Percentiles rank a stretch among this genome's conserved stretches.
Evolutionary conservation across 1,140 invertebrate species (phyloP).

Genomic region (Ceratoteleas bidentatus): DNA sequence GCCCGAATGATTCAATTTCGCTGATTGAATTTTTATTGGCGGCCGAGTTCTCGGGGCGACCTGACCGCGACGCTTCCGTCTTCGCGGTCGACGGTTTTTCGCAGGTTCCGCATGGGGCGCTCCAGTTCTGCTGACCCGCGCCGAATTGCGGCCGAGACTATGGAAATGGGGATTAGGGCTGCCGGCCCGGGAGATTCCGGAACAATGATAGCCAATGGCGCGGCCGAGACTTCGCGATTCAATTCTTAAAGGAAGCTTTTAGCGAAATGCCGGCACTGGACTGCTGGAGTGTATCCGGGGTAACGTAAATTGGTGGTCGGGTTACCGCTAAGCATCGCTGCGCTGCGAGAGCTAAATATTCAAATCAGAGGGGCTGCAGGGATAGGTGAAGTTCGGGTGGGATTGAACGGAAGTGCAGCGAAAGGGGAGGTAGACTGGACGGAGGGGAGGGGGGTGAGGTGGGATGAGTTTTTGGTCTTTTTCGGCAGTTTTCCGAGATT

Average conservation of each 20-base stretch:
- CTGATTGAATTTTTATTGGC: conserved; percentile 67
- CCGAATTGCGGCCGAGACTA: conserved; percentile 24
- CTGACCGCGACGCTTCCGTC: conserved; percentile 44
- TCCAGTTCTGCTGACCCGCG: conserved; percentile 50
- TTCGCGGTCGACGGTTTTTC: conserved; percentile 33
- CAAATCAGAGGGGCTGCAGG: too few species aligned
- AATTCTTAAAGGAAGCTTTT: conserved; percentile 11
- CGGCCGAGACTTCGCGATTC: conserved; percentile 6
- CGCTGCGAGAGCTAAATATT: too few species aligned
- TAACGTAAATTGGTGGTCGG: neutral
- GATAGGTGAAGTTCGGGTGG: too few species aligned
- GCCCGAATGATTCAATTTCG: conserved; percentile 64
- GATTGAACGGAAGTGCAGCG: too few species aligned
- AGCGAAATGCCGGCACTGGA: neutral
- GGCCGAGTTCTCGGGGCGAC: conserved; percentile 47
- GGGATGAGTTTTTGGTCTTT: too few species aligned
- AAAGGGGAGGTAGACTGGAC: too few species aligned
- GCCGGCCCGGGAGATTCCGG: conserved; percentile 6
- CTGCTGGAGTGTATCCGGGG: neutral
- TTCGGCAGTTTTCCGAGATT: too few species aligned
- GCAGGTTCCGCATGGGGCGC: neutral
- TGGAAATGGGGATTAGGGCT: conserved; percentile 40
- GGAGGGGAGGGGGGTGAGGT: too few species aligned
- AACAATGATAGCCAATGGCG: conserved; percentile 37
- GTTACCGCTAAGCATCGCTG: too few species aligned